These are phyloP conservation scores for Melinaea marsaeus DNA, from an alignment of 2,888 invertebrate species.

Conservation along the genomic window DNA sequence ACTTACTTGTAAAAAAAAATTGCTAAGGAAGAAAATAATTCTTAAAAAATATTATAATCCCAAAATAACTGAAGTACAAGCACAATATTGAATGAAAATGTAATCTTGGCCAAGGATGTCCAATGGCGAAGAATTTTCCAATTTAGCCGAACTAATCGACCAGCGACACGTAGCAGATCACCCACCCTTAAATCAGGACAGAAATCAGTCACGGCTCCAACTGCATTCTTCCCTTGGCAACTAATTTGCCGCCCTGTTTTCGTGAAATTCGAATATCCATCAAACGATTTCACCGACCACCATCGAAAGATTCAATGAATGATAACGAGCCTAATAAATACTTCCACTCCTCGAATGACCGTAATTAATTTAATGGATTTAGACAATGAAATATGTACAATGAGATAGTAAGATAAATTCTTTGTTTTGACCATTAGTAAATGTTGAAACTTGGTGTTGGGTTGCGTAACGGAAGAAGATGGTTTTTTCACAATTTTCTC, in stretches of 20 bases:
- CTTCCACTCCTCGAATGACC: conserved; percentile 71
- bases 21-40: too few species aligned
- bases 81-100: conserved; percentile 8
- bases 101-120: conserved; percentile 5
- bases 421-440: conserved; percentile 61
- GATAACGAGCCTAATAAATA: conserved; percentile 78
- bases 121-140: conserved; percentile 57
- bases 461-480: conserved; percentile 38
- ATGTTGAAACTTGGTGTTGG: conserved; percentile 39
- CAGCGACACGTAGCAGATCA: conserved; percentile 65
- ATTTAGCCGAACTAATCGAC: conserved; percentile 57
- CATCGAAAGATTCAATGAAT: conserved; percentile 70
- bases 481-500: conserved; percentile 55
- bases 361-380: conserved; percentile 78
- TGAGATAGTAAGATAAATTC: conserved; percentile 74
- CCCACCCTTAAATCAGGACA: conserved; percentile 45
- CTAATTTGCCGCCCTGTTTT: conserved; percentile 70
- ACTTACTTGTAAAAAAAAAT: too few species aligned
- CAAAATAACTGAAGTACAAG: not conserved
- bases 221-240: conserved; percentile 72
- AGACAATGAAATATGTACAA: conserved; percentile 77
- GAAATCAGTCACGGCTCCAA: conserved; percentile 68
- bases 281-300: conserved; percentile 40
- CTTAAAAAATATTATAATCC: too few species aligned
- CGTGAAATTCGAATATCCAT: conserved; percentile 72